Percentiles rank a stretch among this genome's conserved stretches.
phyloP scores from a whole-genome alignment of 2,888 invertebrate genomes.

The Ophion ventricosus region DNA sequence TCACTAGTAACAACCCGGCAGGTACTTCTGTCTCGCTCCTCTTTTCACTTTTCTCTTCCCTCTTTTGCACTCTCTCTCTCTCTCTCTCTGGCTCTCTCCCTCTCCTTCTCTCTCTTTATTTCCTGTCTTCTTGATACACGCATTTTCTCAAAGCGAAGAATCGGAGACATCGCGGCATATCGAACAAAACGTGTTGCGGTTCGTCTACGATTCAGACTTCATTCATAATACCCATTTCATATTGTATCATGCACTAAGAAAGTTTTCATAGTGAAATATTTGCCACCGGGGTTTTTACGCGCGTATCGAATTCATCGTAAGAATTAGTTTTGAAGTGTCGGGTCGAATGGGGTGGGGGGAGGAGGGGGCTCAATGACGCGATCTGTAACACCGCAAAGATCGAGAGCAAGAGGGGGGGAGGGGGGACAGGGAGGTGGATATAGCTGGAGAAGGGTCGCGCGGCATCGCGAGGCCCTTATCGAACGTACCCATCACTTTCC shows the following conservation, averaged over 20 bases:
- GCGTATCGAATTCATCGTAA: constrained; percentile 1
- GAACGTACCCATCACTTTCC: constrained; percentile 78
- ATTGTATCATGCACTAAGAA: constrained; percentile 6
- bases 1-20: constrained; percentile 77
- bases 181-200: constrained; percentile 30
- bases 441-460: constrained; percentile 39
- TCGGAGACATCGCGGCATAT: constrained; percentile 27
- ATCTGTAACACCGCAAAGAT: constrained; percentile 25
- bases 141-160: constrained; percentile 49
- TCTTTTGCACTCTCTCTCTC: constrained; percentile 40
- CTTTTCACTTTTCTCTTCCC: constrained; percentile 46
- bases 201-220: constrained; percentile 25
- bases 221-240: constrained; percentile 58
- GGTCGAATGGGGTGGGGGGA: not conserved
- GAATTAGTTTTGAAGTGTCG: not conserved
- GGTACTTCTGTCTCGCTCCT: constrained; percentile 69
- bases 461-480: constrained; percentile 70
- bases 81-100: not conserved
- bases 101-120: not conserved
- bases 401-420: constrained; percentile 8
- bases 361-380: constrained; percentile 35
- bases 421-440: constrained; percentile 3
- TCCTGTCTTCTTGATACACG: constrained; percentile 11
- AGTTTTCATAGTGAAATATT: constrained; percentile 18
- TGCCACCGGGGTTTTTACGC: not conserved